Conservation (phyloP, 1,140 invertebrate species). For the Thaumetopoea pityocampa region DNA sequence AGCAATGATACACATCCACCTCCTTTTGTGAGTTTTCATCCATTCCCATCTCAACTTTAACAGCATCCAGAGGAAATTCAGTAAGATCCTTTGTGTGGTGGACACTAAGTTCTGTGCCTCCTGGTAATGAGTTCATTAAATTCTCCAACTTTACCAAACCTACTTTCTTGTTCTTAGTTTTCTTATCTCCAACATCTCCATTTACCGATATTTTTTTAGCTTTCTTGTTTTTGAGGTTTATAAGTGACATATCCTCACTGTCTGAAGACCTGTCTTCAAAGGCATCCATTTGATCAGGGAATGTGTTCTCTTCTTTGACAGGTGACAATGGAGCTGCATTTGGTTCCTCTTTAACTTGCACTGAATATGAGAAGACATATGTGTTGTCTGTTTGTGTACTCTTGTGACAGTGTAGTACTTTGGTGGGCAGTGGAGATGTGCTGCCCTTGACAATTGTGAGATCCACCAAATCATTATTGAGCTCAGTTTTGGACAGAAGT, state of each 20-base stretch:
- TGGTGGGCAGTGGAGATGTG: constrained; percentile 9
- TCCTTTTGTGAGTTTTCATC: constrained; percentile 10
- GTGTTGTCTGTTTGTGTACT: constrained; percentile 43
- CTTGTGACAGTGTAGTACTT: constrained; percentile 22
- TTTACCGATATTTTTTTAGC: constrained; percentile 28
- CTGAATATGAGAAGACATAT: not conserved
- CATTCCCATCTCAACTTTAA: constrained; percentile 25
- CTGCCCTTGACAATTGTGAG: constrained; percentile 31
- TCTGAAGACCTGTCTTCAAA: constrained; percentile 34
- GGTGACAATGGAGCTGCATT: constrained; percentile 1
- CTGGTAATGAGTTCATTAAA: constrained; percentile 24
- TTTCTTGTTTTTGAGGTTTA: constrained; percentile 48
- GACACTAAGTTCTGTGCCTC: constrained; percentile 15
- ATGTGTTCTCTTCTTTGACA: constrained; percentile 32
- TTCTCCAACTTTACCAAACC: constrained; percentile 30
- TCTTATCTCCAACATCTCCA: constrained; percentile 32
- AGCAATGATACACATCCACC: constrained; percentile 43
- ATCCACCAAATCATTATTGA: constrained; percentile 26
- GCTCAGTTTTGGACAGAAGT: constrained; percentile 9
- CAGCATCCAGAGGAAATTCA: constrained; percentile 14
- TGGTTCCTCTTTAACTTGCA: constrained; percentile 42
- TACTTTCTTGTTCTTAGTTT: constrained; percentile 34
- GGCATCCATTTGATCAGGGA: constrained; percentile 25
- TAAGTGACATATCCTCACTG: constrained; percentile 51
- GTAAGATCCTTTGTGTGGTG: constrained; percentile 1